Evolutionary conservation across 2,888 invertebrate genomes (phyloP), one percentile per base, ranked within the genome.

Genomic region (Dolichopus griseipennis): DNA sequence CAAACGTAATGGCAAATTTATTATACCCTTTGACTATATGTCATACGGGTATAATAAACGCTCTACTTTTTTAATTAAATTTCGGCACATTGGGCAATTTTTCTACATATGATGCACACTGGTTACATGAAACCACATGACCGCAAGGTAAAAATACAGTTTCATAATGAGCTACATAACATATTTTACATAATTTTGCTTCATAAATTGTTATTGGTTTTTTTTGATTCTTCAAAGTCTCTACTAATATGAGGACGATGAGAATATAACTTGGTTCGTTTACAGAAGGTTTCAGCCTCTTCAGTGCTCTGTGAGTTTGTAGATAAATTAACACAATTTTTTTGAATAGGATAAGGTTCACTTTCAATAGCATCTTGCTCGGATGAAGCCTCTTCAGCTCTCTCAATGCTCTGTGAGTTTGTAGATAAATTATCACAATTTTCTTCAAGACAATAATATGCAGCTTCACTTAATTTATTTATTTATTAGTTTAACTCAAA

Each of bases 81-180:
- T 84, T 69, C 97, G 87, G 83, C 97, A 97, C 75, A 96, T 87
- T 62, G 95, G 93, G 82, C 97, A 97, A 75, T 87, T 89, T 74
- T 88, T 87, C n/a, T 69, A 95, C 87, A 68, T 92, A 89, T 34
- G 93, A 88, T 63, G 95, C 93, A 84, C 97, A 97, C 76, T 91
- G 90, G 68, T 90, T 89, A 83, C 97, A 97, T 66, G 95, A 90
- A 68, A 95, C 91, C 76, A 96, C 90, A 83, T 97, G 97, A 72
- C 95, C 93, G 83, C 97, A 97, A 66, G 97, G 97, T 75, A 97
- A 85, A 83, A 97, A 96, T 74, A 94, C 91, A 70, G 96, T 90
- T 73, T 91, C 91, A 74, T 92, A 87, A 82, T 95, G 94, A 76
- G 90, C 89, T 70, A 88, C 90, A 83, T 90, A 94, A 82, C 97